Conservation (phyloP, 2,113 vertebrate genomes). For the Spea multiplicata region DNA sequence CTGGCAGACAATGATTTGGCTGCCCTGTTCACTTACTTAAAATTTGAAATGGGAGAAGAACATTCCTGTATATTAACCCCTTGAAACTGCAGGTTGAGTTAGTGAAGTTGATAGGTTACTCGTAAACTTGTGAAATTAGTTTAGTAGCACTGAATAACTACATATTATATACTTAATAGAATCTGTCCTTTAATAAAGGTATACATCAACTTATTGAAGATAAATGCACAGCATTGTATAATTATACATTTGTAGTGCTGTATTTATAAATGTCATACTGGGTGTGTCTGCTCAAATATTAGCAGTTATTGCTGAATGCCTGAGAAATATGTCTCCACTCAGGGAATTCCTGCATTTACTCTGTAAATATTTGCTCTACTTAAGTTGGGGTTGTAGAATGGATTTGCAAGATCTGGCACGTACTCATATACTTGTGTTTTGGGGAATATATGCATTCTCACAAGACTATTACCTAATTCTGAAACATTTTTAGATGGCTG, state of each 20-base stretch:
- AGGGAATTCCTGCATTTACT: conserved; percentile 8
- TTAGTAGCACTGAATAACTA: too few relatives aligned
- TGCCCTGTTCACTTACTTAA: not conserved
- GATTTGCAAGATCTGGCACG: not conserved
- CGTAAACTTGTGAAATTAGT: too few relatives aligned
- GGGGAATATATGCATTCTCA: not conserved
- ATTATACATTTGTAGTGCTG: not conserved
- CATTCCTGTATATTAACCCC: conserved; percentile 33
- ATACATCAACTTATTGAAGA: too few relatives aligned
- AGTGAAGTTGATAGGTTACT: too few relatives aligned
- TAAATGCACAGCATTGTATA: too few relatives aligned
- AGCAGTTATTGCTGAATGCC: not conserved
- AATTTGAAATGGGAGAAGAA: not conserved
- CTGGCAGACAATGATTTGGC: conserved; percentile 40
- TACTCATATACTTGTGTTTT: not conserved
- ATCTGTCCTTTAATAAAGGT: too few relatives aligned
- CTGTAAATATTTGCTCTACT: conserved; percentile 19
- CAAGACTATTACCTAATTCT: not conserved
- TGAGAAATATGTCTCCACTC: not conserved
- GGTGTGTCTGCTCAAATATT: conserved; percentile 28
- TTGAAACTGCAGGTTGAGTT: not conserved
- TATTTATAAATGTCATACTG: not conserved
- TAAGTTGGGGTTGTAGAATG: not conserved
- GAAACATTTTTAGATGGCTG: not conserved
- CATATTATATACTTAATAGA: too few relatives aligned